Percentiles rank a stretch among this genome's conserved stretches.
Evolutionary conservation across 2,888 invertebrate species (phyloP).

Genomic region (Eupsilia transversa): DNA sequence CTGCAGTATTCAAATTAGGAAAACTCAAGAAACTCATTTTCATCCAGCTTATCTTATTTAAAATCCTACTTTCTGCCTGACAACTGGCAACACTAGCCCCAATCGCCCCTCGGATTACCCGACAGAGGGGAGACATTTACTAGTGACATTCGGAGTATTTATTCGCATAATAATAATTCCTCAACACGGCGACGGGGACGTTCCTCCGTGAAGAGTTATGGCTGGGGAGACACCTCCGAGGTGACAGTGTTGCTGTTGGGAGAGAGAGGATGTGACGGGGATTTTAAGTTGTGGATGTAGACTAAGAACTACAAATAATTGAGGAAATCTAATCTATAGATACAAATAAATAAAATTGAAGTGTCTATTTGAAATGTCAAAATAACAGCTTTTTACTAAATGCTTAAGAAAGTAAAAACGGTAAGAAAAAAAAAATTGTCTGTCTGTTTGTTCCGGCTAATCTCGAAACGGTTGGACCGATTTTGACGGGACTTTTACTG

Average conservation of each 20-base stretch:
- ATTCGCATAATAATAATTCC: constrained; percentile 92
- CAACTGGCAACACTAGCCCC: constrained; percentile 54
- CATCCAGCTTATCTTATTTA: neutral
- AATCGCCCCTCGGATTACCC: constrained; percentile 77
- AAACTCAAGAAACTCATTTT: too few relatives aligned
- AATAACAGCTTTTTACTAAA: too few relatives aligned
- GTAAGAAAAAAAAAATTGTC: too few relatives aligned
- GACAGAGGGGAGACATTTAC: constrained; percentile 89
- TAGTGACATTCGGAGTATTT: constrained; percentile 92
- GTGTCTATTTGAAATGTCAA: too few relatives aligned
- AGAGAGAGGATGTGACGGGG: constrained; percentile 73
- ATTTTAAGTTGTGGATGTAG: neutral
- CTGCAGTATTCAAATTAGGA: neutral
- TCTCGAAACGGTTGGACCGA: too few relatives aligned
- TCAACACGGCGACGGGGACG: constrained; percentile 88
- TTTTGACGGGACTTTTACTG: too few relatives aligned
- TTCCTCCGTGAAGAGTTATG: constrained; percentile 87
- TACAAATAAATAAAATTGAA: too few relatives aligned
- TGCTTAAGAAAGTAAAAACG: too few relatives aligned
- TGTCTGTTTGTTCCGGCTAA: too few relatives aligned
- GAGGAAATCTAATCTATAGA: too few relatives aligned
- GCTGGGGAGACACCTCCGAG: constrained; percentile 87
- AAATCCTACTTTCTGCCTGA: constrained; percentile 24
- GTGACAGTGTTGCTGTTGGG: constrained; percentile 74
- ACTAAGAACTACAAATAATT: neutral